These are phyloP conservation scores for Cataglyphis hispanica DNA, from an alignment of 1,140 invertebrate genomes.

Conservation along the genomic window DNA sequence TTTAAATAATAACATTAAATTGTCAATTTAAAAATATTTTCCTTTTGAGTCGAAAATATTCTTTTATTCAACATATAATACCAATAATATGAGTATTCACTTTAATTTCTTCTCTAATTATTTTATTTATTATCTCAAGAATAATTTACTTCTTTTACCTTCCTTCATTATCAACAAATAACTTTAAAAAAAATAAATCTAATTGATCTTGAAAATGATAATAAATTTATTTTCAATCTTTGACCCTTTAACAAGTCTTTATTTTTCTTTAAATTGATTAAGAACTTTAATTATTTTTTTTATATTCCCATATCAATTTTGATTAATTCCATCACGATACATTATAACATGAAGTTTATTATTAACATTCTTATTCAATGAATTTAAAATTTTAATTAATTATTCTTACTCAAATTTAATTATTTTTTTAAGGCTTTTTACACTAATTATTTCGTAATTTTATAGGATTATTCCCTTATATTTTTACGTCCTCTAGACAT, in stretches of 20 bases:
- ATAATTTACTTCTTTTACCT: too few species aligned
- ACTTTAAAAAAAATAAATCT: too few species aligned
- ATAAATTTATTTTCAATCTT: conserved; percentile 72
- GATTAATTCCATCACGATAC: conserved; percentile 7
- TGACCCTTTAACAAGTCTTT: conserved; percentile 74
- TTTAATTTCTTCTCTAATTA: conserved; percentile 56
- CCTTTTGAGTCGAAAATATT: conserved; percentile 60
- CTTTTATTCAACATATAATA: conserved; percentile 74
- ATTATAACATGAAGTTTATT: not conserved
- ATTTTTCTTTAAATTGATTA: conserved; percentile 87
- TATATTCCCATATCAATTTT: not conserved
- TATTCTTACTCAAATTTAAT: conserved; percentile 71
- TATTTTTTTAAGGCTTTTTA: conserved; percentile 87
- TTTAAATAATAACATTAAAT: conserved; percentile 82
- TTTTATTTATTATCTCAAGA: not conserved
- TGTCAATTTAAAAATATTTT: conserved; percentile 80
- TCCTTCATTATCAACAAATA: too few species aligned
- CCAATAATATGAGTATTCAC: conserved; percentile 63
- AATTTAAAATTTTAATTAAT: too few species aligned
- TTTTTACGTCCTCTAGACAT: conserved; percentile 89
- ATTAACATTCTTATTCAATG: too few species aligned
- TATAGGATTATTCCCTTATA: conserved; percentile 88
- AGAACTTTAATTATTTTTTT: conserved; percentile 51
- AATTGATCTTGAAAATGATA: conserved; percentile 80
- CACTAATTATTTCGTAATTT: conserved; percentile 84